These are phyloP conservation scores for Ennomos quercinarius DNA, from an alignment of 2,888 invertebrate species.

Conservation along the genomic window DNA sequence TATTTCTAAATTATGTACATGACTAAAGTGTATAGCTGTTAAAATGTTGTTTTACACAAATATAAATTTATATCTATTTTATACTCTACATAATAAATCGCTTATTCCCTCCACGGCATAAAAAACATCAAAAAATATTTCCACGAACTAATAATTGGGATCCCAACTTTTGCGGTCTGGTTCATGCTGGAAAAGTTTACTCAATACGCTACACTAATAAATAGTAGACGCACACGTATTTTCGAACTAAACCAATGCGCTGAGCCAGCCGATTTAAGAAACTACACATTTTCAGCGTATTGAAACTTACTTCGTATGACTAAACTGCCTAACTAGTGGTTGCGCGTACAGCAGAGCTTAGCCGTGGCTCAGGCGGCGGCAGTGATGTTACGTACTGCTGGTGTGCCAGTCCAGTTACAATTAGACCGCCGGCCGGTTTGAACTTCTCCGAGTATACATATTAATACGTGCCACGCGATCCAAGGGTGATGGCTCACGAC, in stretches of 20 bases:
- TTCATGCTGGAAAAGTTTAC: background rate
- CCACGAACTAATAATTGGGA: slow-evolving; percentile 14
- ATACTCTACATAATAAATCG: too few relatives aligned
- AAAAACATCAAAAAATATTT: slow-evolving; percentile 8
- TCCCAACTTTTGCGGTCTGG: slow-evolving; percentile 8
- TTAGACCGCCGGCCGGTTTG: slow-evolving; percentile 62
- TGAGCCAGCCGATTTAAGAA: too few relatives aligned
- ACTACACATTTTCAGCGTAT: slow-evolving; percentile 2
- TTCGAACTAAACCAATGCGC: background rate
- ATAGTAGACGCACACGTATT: slow-evolving; percentile 7
- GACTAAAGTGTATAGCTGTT: too few relatives aligned
- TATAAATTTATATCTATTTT: too few relatives aligned
- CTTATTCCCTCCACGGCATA: too few relatives aligned
- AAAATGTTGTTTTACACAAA: too few relatives aligned
- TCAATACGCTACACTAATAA: slow-evolving; percentile 10
- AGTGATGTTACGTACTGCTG: slow-evolving; percentile 48
- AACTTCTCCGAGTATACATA: slow-evolving; percentile 43
- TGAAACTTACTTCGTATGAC: slow-evolving; percentile 8
- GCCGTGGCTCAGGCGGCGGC: slow-evolving; percentile 12
- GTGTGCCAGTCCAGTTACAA: slow-evolving; percentile 61
- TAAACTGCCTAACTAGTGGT: slow-evolving; percentile 10
- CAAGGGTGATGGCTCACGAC: slow-evolving; percentile 54
- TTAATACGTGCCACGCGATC: slow-evolving; percentile 46
- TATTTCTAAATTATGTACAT: too few relatives aligned
- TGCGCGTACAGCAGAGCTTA: slow-evolving; percentile 28